phyloP scores from a whole-genome alignment of 2,888 invertebrate genomes.

The Netelia virgata region DNA sequence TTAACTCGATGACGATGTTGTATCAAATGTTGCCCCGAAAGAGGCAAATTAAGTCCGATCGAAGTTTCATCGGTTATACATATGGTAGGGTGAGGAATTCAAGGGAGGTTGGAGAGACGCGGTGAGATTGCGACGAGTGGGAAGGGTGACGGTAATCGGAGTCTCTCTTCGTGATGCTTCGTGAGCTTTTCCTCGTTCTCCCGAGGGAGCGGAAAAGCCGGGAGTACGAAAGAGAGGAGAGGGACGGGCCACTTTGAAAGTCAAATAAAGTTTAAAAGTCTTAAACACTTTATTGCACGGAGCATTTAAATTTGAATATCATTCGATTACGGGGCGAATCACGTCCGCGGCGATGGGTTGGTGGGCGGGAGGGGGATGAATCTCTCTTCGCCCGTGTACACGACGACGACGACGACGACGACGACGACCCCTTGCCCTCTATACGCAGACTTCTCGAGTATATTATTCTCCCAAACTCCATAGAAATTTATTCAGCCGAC shows the following conservation, averaged over 20 bases:
- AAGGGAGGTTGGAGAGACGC: not conserved
- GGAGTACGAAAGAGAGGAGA: constrained; percentile 26
- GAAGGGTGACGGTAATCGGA: constrained; percentile 64
- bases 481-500: constrained; percentile 62
- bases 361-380: too few relatives aligned
- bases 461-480: constrained; percentile 72
- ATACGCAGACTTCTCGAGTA: constrained; percentile 3
- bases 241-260: constrained; percentile 74
- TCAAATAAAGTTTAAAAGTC: constrained; percentile 82
- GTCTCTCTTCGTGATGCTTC: constrained; percentile 33
- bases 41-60: constrained; percentile 67
- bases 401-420: constrained; percentile 3
- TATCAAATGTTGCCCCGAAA: too few relatives aligned
- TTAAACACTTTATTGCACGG: constrained; percentile 81
- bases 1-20: not conserved
- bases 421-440: constrained; percentile 1
- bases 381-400: too few relatives aligned
- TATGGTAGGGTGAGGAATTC: constrained; percentile 13
- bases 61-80: constrained; percentile 56
- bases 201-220: constrained; percentile 30
- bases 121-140: constrained; percentile 41
- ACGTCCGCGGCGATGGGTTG: constrained; percentile 59
- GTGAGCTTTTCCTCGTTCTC: constrained; percentile 40
- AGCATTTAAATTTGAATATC: constrained; percentile 83
- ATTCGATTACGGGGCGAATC: constrained; percentile 79